Evolutionary conservation across 2,797 vertebrate genomes (phyloP).

Genomic region (Sternotherus odoratus): DNA sequence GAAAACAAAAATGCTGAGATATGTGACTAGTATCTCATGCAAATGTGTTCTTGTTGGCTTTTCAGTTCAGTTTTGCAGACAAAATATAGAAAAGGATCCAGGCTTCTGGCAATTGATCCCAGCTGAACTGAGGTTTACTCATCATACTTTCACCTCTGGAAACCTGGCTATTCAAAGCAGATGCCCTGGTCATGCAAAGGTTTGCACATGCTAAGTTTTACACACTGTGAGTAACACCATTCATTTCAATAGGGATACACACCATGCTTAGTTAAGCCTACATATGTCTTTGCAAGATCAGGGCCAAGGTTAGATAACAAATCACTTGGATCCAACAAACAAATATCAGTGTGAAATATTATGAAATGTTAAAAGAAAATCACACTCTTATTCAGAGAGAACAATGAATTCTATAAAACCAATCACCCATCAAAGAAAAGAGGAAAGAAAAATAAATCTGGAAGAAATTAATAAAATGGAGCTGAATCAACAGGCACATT

Average conservation of each 20-base stretch:
- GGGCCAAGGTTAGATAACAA: background rate
- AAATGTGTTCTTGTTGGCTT: constrained; percentile 50
- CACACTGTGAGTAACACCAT: background rate
- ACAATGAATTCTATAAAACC: constrained; percentile 31
- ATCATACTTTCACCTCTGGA: constrained; percentile 45
- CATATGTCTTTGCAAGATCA: background rate
- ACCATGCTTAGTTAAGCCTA: constrained; percentile 11
- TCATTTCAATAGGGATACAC: background rate
- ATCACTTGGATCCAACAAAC: background rate
- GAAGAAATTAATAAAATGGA: background rate
- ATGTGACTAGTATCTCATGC: constrained; percentile 15
- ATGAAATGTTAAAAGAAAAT: constrained; percentile 26
- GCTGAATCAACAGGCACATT: constrained; percentile 13
- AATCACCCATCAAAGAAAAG: fast-evolving
- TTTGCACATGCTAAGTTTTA: constrained; percentile 25
- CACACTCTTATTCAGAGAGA: background rate
- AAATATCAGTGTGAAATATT: background rate
- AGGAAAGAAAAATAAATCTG: background rate
- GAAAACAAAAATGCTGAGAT: constrained; percentile 40
- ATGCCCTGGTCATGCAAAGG: constrained; percentile 27
- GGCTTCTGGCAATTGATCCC: constrained; percentile 35
- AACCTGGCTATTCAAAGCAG: constrained; percentile 11
- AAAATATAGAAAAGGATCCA: constrained; percentile 43
- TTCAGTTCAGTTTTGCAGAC: constrained; percentile 43
- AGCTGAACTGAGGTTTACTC: constrained; percentile 46